Evolutionary conservation across 2,113 vertebrate species (phyloP), one percentile per base, ranked within the genome.

Genomic region (Lichenostomus cassidix): DNA sequence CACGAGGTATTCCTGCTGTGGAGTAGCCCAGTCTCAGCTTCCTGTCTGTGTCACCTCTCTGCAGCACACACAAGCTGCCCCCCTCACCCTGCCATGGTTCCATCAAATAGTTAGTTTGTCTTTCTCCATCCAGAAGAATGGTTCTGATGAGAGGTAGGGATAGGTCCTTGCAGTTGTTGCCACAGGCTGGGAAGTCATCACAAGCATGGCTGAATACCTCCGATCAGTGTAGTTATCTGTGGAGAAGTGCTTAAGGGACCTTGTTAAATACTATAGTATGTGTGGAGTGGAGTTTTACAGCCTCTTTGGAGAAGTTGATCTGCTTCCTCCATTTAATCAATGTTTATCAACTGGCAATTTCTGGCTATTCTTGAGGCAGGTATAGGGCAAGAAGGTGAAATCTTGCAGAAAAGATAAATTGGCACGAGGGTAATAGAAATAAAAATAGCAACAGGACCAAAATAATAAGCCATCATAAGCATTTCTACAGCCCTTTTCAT

Each of bases 391-490:
- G 52, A 81, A 88, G 41, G 60, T 78, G 47, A 90, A 92, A 64
- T 44, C 50, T 81, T 90, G 33, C 68, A 83, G 85, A 90, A 86
- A 87, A 89, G 31, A 90, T 60, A 85, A 75, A 80, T 29, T 52
- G n/a, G 35, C 17, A 80, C 5, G 31, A 31, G 15, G 35, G 8
- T 46, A 53, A 58, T 42, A 77, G 70, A 91, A 87, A 64, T 49
- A 81, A 91, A 60, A 89, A 79, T 15, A 95, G 13, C 55, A 83
- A 64, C 31, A 71, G 60, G n/a, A 41, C 25, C 31, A 80, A 93
- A 90, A 74, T 70, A 80, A 74, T 80, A 81, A 80, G 25, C 73
- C 41, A 44, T 81, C 47, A 5, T 65, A 90, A 83, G 23, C 28
- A 64, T 84, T 93, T 89, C 79, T 75, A 42, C 52, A 64, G 62